Base-by-base conservation (phyloP, 2,888 invertebrate genomes). In the Cheilosia grossa region DNA sequence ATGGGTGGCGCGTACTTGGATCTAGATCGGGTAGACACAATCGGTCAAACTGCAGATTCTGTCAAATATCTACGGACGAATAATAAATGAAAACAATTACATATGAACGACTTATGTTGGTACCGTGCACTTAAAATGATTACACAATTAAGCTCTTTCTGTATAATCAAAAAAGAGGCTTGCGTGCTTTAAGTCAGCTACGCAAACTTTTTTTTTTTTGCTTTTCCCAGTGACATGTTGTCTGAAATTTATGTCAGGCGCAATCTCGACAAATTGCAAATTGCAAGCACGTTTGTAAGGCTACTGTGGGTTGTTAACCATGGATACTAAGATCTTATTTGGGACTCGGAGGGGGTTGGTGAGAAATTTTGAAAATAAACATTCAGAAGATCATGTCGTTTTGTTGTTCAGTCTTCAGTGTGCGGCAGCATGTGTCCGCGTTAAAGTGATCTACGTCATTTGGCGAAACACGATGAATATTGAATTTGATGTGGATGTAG, bases 381-480 rank as follows among this genome's bases (percentile, higher is more conserved):
- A 70, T 77, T 64, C 24, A 51, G 58, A 70, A 40, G 63, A 70
- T 66, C 64, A 66, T 73, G 61, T 40, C 67, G 49, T 63, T 24
- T 49, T 77, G 51, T 67, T 27, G 30, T 64, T 67, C 10, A 30
- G 30, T 30, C 30, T 30, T 30, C 30, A 30, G 30, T 67, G n/a
- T 30, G 13, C n/a, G 44, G 21, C 30, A 33, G 56, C 67, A 56
- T 49, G 47, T 56, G 58, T 56, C 33, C 47, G 24, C 27, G 13
- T 33, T 30, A 42, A 47, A 47, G 61, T 67, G 72, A 78, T 78
- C 42, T 78, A 82, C 82, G 82, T 82, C 82, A 82, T 82, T 82
- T 78, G 82, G 82, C 72, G 44, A 77, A 54, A 58, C 56, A 49
- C 78, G 70, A 72, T 49, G 82, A 82, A 82, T 78, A 78, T 72